Percentiles rank a stretch among this genome's conserved stretches.
Conservation (phyloP, 2,113 vertebrate genomes). For the Paradisaea rubra region DNA sequence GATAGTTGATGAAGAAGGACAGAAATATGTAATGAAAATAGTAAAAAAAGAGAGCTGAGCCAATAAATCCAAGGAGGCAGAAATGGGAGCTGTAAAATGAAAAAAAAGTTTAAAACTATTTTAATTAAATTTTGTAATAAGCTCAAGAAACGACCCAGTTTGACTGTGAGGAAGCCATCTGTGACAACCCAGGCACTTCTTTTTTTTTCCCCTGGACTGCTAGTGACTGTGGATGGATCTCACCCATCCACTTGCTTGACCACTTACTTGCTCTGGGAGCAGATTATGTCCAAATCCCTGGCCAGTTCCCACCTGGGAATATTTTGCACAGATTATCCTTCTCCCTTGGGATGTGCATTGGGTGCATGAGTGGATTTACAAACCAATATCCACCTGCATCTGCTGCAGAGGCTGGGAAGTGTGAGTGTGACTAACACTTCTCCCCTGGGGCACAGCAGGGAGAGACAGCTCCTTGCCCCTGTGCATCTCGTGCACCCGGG, state of each 20-base stretch:
- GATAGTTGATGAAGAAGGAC: neutral
- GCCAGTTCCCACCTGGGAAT: neutral
- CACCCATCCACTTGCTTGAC: neutral
- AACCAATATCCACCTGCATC: neutral
- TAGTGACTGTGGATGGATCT: neutral
- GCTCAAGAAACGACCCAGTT: neutral
- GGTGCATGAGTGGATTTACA: neutral
- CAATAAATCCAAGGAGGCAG: neutral
- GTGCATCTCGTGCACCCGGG: neutral
- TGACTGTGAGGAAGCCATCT: neutral
- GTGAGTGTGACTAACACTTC: accelerated
- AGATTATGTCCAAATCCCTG: neutral
- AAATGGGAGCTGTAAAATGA: neutral
- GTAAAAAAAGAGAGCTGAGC: neutral
- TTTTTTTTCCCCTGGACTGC: neutral
- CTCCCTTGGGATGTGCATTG: neutral
- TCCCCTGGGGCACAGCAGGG: accelerated
- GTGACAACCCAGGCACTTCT: neutral
- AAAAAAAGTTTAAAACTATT: neutral
- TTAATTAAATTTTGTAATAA: conserved; percentile 2
- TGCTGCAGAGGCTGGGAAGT: neutral
- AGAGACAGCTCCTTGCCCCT: neutral
- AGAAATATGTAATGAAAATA: neutral
- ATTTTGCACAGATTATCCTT: neutral
- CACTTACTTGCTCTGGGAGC: neutral